A percentile compares a stretch with the other conserved stretches of the same genome.
Evolutionary conservation across 1,140 invertebrate genomes (phyloP).

Genomic region (Drosophila rhopaloa): DNA sequence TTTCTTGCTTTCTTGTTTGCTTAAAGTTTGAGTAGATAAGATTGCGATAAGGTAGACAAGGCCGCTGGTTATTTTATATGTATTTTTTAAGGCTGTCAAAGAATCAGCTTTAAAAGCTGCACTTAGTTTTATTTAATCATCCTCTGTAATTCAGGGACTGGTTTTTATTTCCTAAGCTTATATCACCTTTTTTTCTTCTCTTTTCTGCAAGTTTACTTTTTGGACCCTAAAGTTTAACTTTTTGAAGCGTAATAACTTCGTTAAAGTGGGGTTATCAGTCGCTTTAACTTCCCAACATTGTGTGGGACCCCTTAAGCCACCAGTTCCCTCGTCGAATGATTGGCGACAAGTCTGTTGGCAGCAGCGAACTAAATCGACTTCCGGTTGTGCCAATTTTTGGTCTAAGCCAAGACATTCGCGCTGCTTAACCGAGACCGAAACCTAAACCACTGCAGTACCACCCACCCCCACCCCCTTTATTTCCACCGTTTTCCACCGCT

Average conservation of each 20-base stretch:
- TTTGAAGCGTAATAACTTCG: background rate
- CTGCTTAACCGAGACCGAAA: conserved; percentile 12
- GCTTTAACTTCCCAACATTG: background rate
- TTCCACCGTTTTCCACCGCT: background rate
- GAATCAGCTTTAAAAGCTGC: background rate
- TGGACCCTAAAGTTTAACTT: no score
- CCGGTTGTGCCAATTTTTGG: conserved; percentile 74
- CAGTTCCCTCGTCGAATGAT: background rate
- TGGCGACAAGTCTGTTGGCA: conserved; percentile 35
- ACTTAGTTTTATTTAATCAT: background rate
- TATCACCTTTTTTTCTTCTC: no score
- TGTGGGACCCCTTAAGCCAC: background rate
- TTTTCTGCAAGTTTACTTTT: no score
- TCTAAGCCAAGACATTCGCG: conserved; percentile 32
- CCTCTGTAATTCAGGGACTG: background rate
- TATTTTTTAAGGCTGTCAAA: background rate
- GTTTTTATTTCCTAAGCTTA: no score
- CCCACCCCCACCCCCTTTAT: background rate
- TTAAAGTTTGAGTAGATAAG: conserved; percentile 1
- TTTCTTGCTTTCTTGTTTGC: background rate
- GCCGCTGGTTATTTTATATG: background rate
- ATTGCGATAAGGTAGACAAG: background rate
- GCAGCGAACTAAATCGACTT: conserved; percentile 56
- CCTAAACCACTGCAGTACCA: background rate
- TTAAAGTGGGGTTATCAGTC: background rate